phyloP scores from a whole-genome alignment of 2,113 vertebrate genomes.

The Elanus axillaris region DNA sequence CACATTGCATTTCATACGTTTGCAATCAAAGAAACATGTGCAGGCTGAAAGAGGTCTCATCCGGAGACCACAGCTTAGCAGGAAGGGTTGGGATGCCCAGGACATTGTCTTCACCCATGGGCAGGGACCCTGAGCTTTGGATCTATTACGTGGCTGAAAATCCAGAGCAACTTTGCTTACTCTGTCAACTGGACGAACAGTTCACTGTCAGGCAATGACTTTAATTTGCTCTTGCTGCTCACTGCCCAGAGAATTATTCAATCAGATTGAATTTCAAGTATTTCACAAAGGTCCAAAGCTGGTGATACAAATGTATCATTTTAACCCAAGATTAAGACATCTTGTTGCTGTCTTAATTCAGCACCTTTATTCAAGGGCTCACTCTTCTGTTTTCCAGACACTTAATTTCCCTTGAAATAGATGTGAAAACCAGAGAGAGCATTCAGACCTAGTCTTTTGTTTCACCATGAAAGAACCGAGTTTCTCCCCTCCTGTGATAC shows the following conservation, averaged over 20 bases:
- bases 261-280: neutral
- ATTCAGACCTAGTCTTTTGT: neutral
- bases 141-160: rapidly evolving
- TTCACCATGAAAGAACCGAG: neutral
- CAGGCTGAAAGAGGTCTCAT: neutral
- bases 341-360: neutral
- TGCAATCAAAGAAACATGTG: neutral
- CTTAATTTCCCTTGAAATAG: neutral
- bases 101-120: neutral
- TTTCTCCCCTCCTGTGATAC: neutral
- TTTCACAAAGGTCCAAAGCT: neutral
- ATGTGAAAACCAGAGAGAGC: neutral
- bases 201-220: neutral
- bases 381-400: neutral
- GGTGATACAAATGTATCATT: neutral
- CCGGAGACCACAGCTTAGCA: neutral
- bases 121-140: neutral
- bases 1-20: rapidly evolving
- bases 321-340: neutral
- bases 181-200: neutral
- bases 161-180: rapidly evolving
- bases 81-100: neutral
- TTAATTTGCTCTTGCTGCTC: neutral
- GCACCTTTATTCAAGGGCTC: neutral
- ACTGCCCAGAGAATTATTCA: neutral